These are phyloP conservation scores for Medauroidea extradentata DNA, from an alignment of 1,140 invertebrate genomes.

Conservation along the genomic window DNA sequence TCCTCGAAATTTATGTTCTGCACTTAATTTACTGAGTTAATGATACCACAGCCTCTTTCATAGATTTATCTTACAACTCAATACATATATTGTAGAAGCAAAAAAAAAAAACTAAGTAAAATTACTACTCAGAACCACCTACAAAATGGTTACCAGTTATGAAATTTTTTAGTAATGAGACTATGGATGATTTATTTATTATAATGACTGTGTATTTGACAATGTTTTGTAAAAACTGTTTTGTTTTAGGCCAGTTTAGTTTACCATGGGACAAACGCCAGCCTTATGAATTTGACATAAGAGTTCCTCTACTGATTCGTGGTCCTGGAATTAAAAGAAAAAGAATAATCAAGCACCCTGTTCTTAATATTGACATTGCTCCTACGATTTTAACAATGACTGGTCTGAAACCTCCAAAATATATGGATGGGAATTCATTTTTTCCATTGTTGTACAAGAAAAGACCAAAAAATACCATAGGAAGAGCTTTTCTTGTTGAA, in stretches of 20 bases:
- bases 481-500: slow-evolving; percentile 62
- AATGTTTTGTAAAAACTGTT: not conserved
- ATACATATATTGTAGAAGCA: no score
- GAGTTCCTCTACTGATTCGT: slow-evolving; percentile 72
- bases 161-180: no score
- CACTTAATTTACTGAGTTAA: no score
- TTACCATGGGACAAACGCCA: slow-evolving; percentile 84
- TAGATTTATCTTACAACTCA: no score
- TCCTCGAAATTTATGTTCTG: no score
- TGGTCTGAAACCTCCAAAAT: slow-evolving; percentile 45
- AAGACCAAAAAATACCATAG: slow-evolving; percentile 19
- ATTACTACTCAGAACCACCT: no score
- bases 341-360: slow-evolving; percentile 46
- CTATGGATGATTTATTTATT: no score
- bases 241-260: slow-evolving; percentile 69
- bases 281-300: slow-evolving; percentile 83
- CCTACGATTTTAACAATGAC: slow-evolving; percentile 73
- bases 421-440: slow-evolving; percentile 65
- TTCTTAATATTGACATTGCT: slow-evolving; percentile 74
- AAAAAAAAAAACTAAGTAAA: no score
- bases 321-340: slow-evolving; percentile 61
- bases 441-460: slow-evolving; percentile 33
- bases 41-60: no score
- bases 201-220: no score
- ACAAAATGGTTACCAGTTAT: no score